A percentile compares a stretch with the other conserved stretches of the same genome.
Conservation (phyloP, 1,140 invertebrate species). For the Leptonema lineaticorne region DNA sequence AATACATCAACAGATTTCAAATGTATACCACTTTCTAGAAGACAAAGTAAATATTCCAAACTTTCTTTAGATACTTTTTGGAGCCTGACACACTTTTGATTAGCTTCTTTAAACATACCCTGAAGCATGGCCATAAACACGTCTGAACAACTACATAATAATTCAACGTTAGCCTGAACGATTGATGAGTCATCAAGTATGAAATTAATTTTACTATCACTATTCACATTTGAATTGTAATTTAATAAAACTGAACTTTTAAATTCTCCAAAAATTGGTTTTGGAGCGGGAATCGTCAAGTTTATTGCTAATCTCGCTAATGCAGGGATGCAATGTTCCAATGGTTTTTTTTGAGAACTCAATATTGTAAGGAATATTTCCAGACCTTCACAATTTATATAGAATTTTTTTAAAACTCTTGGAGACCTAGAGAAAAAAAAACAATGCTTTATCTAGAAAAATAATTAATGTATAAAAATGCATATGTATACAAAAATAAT, state of each 20-base stretch:
- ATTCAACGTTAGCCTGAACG: constrained; percentile 61
- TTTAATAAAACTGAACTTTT: constrained; percentile 47
- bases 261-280: constrained; percentile 47
- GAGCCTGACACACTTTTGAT: constrained; percentile 57
- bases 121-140: constrained; percentile 66
- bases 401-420: constrained; percentile 51
- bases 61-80: constrained; percentile 59
- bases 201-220: constrained; percentile 58
- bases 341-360: constrained; percentile 48
- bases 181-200: constrained; percentile 63
- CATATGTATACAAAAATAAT: constrained; percentile 28
- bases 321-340: constrained; percentile 51
- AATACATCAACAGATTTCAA: constrained; percentile 48
- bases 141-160: constrained; percentile 63
- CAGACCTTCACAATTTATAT: constrained; percentile 51
- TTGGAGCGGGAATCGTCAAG: constrained; percentile 55
- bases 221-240: constrained; percentile 47
- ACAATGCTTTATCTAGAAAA: not conserved
- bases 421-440: constrained; percentile 47
- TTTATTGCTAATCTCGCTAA: constrained; percentile 50
- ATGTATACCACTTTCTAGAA: constrained; percentile 54
- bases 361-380: constrained; percentile 47
- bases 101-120: constrained; percentile 66
- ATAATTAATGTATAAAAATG: not conserved
- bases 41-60: constrained; percentile 57